phyloP scores from a whole-genome alignment of 30 jellyfish, hydroid and myxozoan genomes.

The Chrysaora quinquecirrha region DNA sequence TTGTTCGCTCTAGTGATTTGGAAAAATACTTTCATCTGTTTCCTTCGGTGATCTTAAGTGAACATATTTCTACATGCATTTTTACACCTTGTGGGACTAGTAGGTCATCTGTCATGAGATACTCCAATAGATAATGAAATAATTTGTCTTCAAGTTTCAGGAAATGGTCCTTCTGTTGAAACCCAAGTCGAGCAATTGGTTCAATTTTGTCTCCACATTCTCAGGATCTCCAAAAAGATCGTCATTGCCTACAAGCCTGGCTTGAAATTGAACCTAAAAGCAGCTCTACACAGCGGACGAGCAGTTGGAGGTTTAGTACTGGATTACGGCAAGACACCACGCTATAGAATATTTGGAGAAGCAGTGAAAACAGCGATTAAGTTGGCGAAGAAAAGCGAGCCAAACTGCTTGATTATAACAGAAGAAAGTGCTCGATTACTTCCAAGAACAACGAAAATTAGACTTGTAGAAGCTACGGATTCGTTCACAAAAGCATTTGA shows the following conservation, averaged over 20 bases:
- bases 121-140: too few relatives aligned
- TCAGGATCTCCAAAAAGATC: conserved; percentile 16
- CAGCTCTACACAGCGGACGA: conserved; percentile 51
- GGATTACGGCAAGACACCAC: conserved; percentile 29
- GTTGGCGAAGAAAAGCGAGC: conserved; percentile 27
- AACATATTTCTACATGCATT: too few relatives aligned
- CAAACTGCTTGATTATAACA: conserved; percentile 29
- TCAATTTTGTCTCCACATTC: conserved; percentile 28
- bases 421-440: conserved; percentile 32
- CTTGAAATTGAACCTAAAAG: conserved; percentile 19
- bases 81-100: too few relatives aligned
- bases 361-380: conserved; percentile 16
- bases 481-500: background rate
- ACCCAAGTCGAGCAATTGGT: conserved; percentile 12
- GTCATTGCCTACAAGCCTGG: conserved; percentile 9
- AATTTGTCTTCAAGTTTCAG: conserved; percentile 23
- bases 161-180: conserved; percentile 5
- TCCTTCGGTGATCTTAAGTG: too few relatives aligned
- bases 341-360: conserved; percentile 54
- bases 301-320: conserved; percentile 29
- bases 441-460: background rate
- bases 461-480: conserved; percentile 15
- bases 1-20: too few relatives aligned
- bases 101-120: too few relatives aligned
- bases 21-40: too few relatives aligned